A percentile compares a stretch with the other conserved stretches of the same genome.
These are phyloP conservation scores for Columba livia DNA, from an alignment of 2,113 vertebrate species.

Conservation along the genomic window DNA sequence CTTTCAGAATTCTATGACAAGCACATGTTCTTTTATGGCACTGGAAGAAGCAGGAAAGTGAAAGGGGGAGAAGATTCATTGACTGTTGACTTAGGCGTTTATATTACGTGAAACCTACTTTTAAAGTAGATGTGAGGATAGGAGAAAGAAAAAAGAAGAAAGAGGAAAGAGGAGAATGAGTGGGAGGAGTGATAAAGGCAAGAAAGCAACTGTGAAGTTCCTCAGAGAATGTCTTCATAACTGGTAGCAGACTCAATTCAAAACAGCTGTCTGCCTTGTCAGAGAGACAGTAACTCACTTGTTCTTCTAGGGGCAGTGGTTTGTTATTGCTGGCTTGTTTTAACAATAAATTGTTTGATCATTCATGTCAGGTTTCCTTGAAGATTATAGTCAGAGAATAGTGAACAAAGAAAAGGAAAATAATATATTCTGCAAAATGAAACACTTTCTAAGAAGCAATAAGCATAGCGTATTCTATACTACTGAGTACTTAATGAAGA, in stretches of 20 bases:
- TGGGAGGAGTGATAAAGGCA: background rate
- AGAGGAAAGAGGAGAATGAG: background rate
- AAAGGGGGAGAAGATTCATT: background rate
- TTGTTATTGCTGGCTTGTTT: background rate
- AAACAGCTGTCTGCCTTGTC: background rate
- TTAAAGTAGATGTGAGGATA: background rate
- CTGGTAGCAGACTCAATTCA: background rate
- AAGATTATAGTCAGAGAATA: background rate
- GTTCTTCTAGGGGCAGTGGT: background rate
- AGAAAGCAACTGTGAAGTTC: background rate
- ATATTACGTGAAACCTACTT: background rate
- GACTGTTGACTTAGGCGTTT: background rate
- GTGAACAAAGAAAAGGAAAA: background rate
- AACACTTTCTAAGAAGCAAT: background rate
- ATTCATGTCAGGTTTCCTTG: background rate
- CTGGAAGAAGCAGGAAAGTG: background rate
- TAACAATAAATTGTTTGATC: background rate
- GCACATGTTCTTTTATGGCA: background rate
- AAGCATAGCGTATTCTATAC: background rate
- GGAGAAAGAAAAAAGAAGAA: background rate
- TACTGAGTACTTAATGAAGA: background rate
- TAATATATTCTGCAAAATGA: background rate
- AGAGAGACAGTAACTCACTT: background rate
- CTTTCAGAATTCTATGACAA: background rate
- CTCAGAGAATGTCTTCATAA: background rate